A percentile compares a stretch with the other conserved stretches of the same genome.
These are phyloP conservation scores for Drosophila melanosoma DNA, from an alignment of 2,888 invertebrate genomes.

Conservation along the genomic window DNA sequence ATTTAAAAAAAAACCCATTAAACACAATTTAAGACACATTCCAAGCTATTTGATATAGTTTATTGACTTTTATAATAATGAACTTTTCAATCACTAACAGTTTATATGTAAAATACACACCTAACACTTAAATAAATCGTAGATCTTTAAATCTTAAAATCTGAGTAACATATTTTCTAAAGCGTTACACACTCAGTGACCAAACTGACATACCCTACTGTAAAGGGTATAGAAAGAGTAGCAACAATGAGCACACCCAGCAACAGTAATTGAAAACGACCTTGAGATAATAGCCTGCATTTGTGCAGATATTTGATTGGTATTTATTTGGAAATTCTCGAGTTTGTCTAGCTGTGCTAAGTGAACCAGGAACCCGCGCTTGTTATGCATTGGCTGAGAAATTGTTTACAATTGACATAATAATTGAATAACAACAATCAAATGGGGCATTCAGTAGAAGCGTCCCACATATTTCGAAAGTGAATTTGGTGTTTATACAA, in stretches of 20 bases:
- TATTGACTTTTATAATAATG: neutral
- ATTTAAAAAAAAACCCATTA: neutral
- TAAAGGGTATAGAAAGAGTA: neutral
- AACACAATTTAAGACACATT: no score
- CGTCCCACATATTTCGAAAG: neutral
- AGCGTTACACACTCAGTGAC: neutral
- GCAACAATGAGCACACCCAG: neutral
- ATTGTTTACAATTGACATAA: constrained; percentile 39
- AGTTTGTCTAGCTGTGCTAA: constrained; percentile 45
- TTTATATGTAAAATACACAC: no score
- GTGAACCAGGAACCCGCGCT: constrained; percentile 40
- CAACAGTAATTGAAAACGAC: constrained; percentile 58
- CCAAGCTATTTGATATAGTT: no score
- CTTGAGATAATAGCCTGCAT: constrained; percentile 75
- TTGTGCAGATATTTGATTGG: constrained; percentile 45
- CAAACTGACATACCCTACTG: neutral
- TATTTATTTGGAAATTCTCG: constrained; percentile 35
- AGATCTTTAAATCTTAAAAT: no score
- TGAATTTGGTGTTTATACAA: neutral
- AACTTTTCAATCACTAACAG: no score
- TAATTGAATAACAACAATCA: constrained; percentile 26
- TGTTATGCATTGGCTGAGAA: neutral
- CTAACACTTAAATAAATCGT: no score
- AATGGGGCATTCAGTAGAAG: neutral
- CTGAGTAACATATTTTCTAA: neutral